Base-by-base conservation (phyloP, 2,113 vertebrate species). In the Dicaeum eximium region DNA sequence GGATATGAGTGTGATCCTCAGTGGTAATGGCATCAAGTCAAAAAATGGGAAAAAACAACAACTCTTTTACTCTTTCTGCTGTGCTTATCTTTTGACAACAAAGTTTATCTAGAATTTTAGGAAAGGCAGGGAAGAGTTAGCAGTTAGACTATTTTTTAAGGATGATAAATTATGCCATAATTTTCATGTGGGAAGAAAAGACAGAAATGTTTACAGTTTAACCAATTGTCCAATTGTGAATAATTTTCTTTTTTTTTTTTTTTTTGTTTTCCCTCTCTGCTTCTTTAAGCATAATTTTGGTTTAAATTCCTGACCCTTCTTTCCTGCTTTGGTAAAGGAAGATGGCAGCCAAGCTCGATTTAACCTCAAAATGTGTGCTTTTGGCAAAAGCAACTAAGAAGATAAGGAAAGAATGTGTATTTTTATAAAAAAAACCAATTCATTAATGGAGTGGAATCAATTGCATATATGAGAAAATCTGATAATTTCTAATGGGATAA, bases 161-260 rank as follows among this genome's bases (percentile, higher is more conserved):
- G 4, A 4, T 66, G 30, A 33, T 17, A 74, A 91, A 58, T 44
- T 37, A 33, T 33, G 2, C 16, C 71, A 12, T 1, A 1, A 2
- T 77, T 80, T 75, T 75, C 13, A 42, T 31, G 5, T 8, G 2
- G 15, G 5, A 37, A 48, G 3, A 65, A 83, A 72, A 5, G 5
- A n/a, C 4, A 53, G 6, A 11, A 53, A 53, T 2, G 0, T 44
- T 10, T 16, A 33, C 3, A 13, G 3, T 75, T 62, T 33, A 33
- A 33, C 11, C 13, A 60, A 11, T 23, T 67, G 16, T 25, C 11
- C 13, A 60, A 11, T 23, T 67, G 16, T 25, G 3, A 67, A 57
- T 25, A 12, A 30, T 38, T 24, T 17, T 25, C 2, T 18, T 3
- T 47, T 31, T 17, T 20, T 33, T 37, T 7, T 62, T 3, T 1